A percentile compares a stretch with the other conserved stretches of the same genome.
Evolutionary conservation across 1,140 invertebrate species (phyloP).

Genomic region (Asbolus verrucosus): DNA sequence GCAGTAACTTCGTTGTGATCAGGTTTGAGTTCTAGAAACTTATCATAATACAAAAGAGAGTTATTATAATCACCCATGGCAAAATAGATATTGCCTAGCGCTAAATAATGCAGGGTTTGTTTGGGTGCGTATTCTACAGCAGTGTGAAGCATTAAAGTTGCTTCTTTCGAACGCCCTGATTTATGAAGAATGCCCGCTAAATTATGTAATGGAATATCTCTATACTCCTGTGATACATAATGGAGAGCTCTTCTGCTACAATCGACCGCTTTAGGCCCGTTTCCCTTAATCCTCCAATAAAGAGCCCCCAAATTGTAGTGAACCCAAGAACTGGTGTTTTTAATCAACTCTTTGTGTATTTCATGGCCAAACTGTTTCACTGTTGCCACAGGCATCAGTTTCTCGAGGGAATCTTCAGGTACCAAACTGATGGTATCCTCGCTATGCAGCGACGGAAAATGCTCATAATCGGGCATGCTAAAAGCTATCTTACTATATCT

Average conservation of each 20-base stretch:
- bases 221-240: slow-evolving; percentile 79
- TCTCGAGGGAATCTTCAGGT: slow-evolving; percentile 75
- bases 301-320: slow-evolving; percentile 87
- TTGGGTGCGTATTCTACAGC: slow-evolving; percentile 83
- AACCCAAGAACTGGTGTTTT: slow-evolving; percentile 85
- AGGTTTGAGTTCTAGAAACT: slow-evolving; percentile 73
- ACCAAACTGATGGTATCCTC: slow-evolving; percentile 73
- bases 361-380: slow-evolving; percentile 76
- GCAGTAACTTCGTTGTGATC: slow-evolving; percentile 67
- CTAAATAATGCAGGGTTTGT: slow-evolving; percentile 80
- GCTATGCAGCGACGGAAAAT: slow-evolving; percentile 77
- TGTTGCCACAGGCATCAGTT: slow-evolving; percentile 73
- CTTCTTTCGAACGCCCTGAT: slow-evolving; percentile 79
- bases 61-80: slow-evolving; percentile 75
- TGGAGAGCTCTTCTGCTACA: slow-evolving; percentile 84
- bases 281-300: slow-evolving; percentile 86
- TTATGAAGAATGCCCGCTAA: slow-evolving; percentile 86
- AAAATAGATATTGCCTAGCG: slow-evolving; percentile 83
- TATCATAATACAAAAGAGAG: slow-evolving; percentile 76
- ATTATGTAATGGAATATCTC: slow-evolving; percentile 84
- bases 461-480: slow-evolving; percentile 84
- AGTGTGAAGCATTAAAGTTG: slow-evolving; percentile 81
- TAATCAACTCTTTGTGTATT: slow-evolving; percentile 73
- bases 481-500: slow-evolving; percentile 75
- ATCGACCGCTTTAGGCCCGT: slow-evolving; percentile 83